These are phyloP conservation scores for Stenolophus ochropezus DNA, from an alignment of 2,888 invertebrate genomes.

Conservation along the genomic window DNA sequence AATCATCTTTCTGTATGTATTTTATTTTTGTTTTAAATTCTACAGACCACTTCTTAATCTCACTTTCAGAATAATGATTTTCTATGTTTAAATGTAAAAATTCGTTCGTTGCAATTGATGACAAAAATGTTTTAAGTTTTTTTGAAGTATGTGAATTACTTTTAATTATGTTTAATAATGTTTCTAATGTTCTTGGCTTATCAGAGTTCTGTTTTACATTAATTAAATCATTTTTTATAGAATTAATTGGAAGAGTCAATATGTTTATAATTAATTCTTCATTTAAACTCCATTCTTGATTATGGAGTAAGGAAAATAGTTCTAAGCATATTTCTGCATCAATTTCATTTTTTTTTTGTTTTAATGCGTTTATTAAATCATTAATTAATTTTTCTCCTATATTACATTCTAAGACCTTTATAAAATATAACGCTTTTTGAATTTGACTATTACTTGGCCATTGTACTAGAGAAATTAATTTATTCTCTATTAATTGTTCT, in stretches of 20 bases:
- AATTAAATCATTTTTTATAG: constrained; percentile 52
- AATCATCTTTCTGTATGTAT: background rate
- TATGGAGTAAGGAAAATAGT: constrained; percentile 59
- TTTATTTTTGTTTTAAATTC: background rate
- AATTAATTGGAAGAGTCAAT: background rate
- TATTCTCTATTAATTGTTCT: constrained; percentile 61
- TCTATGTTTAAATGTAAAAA: background rate
- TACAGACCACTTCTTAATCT: constrained; percentile 38
- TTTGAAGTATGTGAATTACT: constrained; percentile 60
- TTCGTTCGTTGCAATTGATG: constrained; percentile 41
- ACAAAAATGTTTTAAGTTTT: constrained; percentile 30
- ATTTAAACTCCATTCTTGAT: constrained; percentile 60
- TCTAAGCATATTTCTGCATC: constrained; percentile 35
- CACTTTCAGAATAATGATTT: constrained; percentile 15
- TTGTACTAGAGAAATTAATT: constrained; percentile 55
- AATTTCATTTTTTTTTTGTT: constrained; percentile 35
- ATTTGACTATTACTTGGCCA: constrained; percentile 60
- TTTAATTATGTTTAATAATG: constrained; percentile 60
- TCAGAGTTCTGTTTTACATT: constrained; percentile 18
- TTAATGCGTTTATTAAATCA: constrained; percentile 55
- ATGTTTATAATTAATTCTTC: constrained; percentile 54
- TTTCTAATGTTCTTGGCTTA: constrained; percentile 54
- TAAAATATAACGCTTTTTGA: constrained; percentile 60
- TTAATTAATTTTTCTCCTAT: constrained; percentile 47
- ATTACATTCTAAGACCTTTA: constrained; percentile 60